Evolutionary conservation across 2,113 vertebrate species (phyloP), one percentile per base, ranked within the genome.

Genomic region (Tichodroma muraria): DNA sequence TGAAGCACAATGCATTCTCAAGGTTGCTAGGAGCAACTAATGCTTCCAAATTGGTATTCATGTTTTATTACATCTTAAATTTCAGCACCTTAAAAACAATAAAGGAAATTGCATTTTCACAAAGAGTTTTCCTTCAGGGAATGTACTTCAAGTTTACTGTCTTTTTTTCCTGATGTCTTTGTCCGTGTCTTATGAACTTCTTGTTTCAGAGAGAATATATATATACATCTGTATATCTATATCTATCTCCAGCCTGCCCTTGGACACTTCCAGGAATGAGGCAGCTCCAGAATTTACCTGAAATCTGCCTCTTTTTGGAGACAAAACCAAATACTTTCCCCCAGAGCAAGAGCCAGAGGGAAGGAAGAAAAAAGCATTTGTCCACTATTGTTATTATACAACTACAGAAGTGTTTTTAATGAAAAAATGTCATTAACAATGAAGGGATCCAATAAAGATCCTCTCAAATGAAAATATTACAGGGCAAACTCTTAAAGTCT

Each of bases 61-160:
- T 94, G 91, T 95, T 95, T 96, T 95, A 96, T 97, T 97, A 93
- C 89, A 89, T 94, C 89, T 97, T 97, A 97, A 82, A 97, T 97
- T 96, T 85, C 30, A 91, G 75, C 95, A 94, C 78, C 75, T 97
- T 98, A 95, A 97, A 97, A 97, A 97, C 93, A 97, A 97, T 96
- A 96, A 97, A 97, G 83, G 85, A 95, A 96, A 98, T 96, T 94
- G 78, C 59, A 96, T 97, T 98, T 97, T 95, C 89, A 82, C 77
- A 86, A 60, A 97, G 92, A 91, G 92, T 89, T 33, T 96, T 96
- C 93, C 92, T 96, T 96, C 65, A 47, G 94, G 93, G 90, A 93
- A 93, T 90, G 78, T 95, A 64, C 54, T 77, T 81, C 52, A 96
- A 85, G 93, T 93, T 94, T 85, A 90, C 63, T 91, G 63, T 49